phyloP scores from a whole-genome alignment of 2,797 vertebrate species.

The Atherinosoma microstoma region DNA sequence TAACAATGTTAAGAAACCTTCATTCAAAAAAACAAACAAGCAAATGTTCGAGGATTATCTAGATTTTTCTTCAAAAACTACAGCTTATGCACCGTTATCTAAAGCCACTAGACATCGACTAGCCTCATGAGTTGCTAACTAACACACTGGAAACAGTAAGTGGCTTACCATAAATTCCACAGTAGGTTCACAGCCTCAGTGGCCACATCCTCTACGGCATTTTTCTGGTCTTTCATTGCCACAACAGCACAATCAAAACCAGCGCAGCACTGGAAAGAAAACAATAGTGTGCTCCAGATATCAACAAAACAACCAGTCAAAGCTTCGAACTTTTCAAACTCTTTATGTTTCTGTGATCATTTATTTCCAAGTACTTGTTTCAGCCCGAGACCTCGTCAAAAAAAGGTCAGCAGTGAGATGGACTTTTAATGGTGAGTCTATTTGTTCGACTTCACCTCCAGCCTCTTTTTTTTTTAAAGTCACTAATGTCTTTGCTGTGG shows the following conservation, averaged over 20 bases:
- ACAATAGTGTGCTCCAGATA: background rate
- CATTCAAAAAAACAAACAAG: too few relatives aligned
- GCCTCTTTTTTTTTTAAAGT: background rate
- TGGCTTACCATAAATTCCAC: constrained; percentile 96
- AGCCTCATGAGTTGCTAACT: too few relatives aligned
- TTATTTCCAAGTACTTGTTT: background rate
- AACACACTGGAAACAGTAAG: background rate
- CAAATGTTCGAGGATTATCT: too few relatives aligned
- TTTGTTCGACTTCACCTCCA: background rate
- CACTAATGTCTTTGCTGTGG: background rate
- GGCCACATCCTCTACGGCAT: constrained; percentile 87
- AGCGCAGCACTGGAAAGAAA: constrained; percentile 85
- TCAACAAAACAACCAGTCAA: constrained; percentile 8
- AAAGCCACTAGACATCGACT: too few relatives aligned
- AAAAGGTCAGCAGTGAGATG: background rate
- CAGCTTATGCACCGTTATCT: too few relatives aligned
- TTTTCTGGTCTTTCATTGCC: constrained; percentile 79
- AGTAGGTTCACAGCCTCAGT: constrained; percentile 94
- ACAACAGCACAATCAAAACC: constrained; percentile 83
- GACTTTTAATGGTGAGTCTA: background rate
- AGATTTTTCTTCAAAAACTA: too few relatives aligned
- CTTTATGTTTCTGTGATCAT: background rate
- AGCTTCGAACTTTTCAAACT: background rate
- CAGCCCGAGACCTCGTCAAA: background rate
- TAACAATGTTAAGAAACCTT: too few relatives aligned